phyloP scores from a whole-genome alignment of 2,113 vertebrate species.

The Nannospalax galili region DNA sequence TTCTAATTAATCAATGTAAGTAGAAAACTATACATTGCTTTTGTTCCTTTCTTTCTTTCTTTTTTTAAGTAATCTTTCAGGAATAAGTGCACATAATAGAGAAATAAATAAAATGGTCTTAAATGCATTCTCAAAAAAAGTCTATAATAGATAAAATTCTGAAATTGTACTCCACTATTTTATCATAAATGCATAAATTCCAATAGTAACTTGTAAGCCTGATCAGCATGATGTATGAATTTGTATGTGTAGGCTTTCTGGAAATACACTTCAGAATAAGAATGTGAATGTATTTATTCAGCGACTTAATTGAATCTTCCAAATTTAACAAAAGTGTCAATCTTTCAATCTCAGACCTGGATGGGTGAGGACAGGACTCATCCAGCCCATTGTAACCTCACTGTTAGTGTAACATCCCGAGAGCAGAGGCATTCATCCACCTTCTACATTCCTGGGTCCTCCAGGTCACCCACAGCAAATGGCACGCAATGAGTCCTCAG shows the following conservation, averaged over 20 bases:
- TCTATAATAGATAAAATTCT: neutral
- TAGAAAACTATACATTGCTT: neutral
- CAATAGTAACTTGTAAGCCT: neutral
- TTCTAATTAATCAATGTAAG: constrained; percentile 46
- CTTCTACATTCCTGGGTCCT: neutral
- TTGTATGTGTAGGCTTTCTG: neutral
- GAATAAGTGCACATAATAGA: constrained; percentile 10
- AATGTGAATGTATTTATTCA: neutral
- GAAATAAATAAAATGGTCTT: constrained; percentile 31
- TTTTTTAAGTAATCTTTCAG: neutral
- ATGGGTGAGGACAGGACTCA: neutral
- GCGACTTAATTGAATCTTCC: neutral
- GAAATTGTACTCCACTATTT: constrained; percentile 34
- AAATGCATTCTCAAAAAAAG: neutral
- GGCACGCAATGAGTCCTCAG: neutral
- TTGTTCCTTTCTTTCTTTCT: neutral
- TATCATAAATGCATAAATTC: neutral
- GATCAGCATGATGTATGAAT: neutral
- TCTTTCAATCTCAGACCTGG: neutral
- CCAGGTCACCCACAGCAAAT: neutral
- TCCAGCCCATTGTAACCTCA: no score
- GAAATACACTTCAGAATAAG: neutral
- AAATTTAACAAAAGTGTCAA: neutral
- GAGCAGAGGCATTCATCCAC: neutral
- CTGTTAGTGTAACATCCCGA: no score